Evolutionary conservation across 2,888 invertebrate genomes (phyloP), one percentile per base, ranked within the genome.

Genomic region (Ochropleura leucogaster): DNA sequence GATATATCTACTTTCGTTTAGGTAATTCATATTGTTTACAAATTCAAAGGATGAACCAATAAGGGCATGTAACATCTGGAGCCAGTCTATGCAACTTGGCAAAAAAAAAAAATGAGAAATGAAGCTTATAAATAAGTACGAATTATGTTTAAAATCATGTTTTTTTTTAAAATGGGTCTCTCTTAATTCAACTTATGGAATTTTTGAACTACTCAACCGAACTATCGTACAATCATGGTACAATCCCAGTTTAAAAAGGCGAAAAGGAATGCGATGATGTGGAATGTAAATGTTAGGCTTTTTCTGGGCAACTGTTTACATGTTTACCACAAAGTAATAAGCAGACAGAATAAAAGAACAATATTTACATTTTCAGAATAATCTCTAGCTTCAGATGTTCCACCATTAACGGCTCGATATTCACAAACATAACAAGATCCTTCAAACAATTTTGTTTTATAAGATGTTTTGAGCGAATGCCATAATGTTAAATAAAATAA

Each of bases 361-460:
- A 80, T 71, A 77, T 82, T 80, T 83, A 80, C 66, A 60, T 60
- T 68, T 62, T 69, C 20, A 12, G 62, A 64, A 83, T 57, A 46
- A 82, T 70, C n/a, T 18, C 49, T 60, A 55, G 47, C 40, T 78
- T 51, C 65, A 51, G 5, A 47, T 71, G 64, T 64, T 10, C 16
- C 44, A 82, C 67, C n/a, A 67, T 75, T 65, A 20, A 12, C 44
- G 49, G 53, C 1, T 68, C 14, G 16, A 51, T 59, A 59, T 70
- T 46, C 20, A 64, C 20, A 59, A 20, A 55, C 42, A 47, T 6
- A 18, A 53, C 42, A 63, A 76, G 44, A 60, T 18, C 12, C 1
- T 7, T 14, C 2, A 40, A 47, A 57, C 12, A 44, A 9, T 30
- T 14, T 53, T 9, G n/a, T 44, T 49, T 57, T 8, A 4, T 44